Conservation (phyloP, 2,888 invertebrate species). For the Hirtodrosophila cameraria region DNA sequence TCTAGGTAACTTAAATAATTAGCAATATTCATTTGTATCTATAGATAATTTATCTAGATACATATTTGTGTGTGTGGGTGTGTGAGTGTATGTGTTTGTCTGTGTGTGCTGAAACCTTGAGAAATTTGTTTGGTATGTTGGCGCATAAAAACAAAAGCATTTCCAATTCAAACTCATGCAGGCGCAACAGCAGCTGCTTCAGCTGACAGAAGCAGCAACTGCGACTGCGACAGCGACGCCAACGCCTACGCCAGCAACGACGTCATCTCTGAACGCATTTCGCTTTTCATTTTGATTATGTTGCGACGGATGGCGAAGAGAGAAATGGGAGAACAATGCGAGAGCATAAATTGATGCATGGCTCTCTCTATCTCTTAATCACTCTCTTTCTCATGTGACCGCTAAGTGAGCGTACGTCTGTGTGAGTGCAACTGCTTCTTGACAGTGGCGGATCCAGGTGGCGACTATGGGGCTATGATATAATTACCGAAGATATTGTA, state of each 20-base stretch:
- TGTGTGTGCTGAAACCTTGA: constrained; percentile 51
- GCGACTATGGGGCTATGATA: no score
- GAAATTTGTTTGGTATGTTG: constrained; percentile 55
- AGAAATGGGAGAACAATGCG: not conserved
- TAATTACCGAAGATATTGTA: no score
- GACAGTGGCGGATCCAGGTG: no score
- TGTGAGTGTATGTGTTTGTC: constrained; percentile 11
- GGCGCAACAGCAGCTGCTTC: constrained; percentile 48
- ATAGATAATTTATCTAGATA: not conserved
- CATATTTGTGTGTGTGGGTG: not conserved
- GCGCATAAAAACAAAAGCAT: constrained; percentile 59
- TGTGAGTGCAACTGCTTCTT: no score
- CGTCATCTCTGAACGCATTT: constrained; percentile 65
- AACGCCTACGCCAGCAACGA: constrained; percentile 49
- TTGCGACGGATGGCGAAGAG: not conserved
- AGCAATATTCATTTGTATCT: constrained; percentile 23
- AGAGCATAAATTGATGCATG: constrained; percentile 38
- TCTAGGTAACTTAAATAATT: constrained; percentile 64
- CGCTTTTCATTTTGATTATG: constrained; percentile 61
- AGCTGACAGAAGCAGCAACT: constrained; percentile 17
- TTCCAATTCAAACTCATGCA: constrained; percentile 62
- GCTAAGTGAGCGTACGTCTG: constrained; percentile 7
- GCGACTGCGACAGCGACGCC: constrained; percentile 15
- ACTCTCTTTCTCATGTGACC: constrained; percentile 52
- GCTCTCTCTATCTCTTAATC: no score